These are phyloP conservation scores for Spisula subtruncata DNA, from an alignment of 2,888 invertebrate genomes.

Conservation along the genomic window DNA sequence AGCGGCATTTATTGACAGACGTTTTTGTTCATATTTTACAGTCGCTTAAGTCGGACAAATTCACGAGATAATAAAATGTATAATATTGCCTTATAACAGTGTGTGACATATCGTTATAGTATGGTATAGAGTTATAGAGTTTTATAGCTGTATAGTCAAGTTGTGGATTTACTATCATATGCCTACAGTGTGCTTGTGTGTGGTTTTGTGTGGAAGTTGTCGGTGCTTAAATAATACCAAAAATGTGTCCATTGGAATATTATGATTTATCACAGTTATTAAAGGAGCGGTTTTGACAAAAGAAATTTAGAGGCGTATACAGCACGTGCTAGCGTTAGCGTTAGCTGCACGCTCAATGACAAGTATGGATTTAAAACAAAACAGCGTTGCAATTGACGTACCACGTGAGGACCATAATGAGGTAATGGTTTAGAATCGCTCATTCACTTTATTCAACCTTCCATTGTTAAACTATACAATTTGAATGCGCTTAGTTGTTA, in stretches of 20 bases:
- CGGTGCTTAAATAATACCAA: not conserved
- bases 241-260: not conserved
- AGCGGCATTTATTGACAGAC: not conserved
- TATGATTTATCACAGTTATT: not conserved
- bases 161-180: not conserved
- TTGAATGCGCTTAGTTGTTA: too few relatives aligned
- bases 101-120: not conserved
- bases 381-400: too few relatives aligned
- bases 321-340: not conserved
- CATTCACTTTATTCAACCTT: too few relatives aligned
- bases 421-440: not conserved
- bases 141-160: too few relatives aligned
- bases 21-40: not conserved
- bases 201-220: not conserved
- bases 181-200: not conserved
- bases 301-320: not conserved
- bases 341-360: not conserved
- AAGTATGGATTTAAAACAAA: constrained; percentile 18
- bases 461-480: too few relatives aligned
- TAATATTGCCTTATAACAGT: not conserved
- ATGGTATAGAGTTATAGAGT: not conserved
- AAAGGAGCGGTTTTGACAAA: not conserved
- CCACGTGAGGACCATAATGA: not conserved
- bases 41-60: not conserved
- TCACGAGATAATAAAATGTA: not conserved